Conservation (phyloP, 2,113 vertebrate genomes). For the Istiophorus platypterus region DNA sequence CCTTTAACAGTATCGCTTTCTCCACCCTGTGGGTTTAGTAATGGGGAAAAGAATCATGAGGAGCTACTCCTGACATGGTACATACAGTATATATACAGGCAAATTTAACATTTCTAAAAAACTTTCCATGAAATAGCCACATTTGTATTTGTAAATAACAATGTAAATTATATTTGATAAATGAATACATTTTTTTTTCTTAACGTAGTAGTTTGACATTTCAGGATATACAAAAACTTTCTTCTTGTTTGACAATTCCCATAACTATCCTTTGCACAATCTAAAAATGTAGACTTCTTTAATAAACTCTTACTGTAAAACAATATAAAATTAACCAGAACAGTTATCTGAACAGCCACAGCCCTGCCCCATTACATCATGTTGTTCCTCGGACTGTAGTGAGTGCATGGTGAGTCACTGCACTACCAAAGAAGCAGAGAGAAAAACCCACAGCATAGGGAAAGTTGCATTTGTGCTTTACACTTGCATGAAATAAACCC, state of each 20-base stretch:
- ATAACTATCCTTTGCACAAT: too few species aligned
- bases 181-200: too few species aligned
- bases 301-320: not conserved
- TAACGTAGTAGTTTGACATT: too few species aligned
- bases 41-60: not conserved
- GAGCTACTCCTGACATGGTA: not conserved
- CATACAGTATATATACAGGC: too few species aligned
- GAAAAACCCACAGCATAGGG: not conserved
- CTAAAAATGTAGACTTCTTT: not conserved
- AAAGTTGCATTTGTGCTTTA: not conserved
- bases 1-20: not conserved
- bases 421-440: not conserved
- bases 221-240: too few species aligned
- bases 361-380: conserved; percentile 1
- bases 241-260: too few species aligned
- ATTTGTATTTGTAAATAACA: too few species aligned
- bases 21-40: not conserved
- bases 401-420: not conserved
- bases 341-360: not conserved
- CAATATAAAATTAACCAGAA: not conserved
- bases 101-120: too few species aligned
- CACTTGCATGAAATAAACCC: conserved; percentile 6
- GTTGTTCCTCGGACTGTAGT: not conserved
- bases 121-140: too few species aligned
- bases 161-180: too few species aligned